Conservation (phyloP, 2,113 vertebrate genomes). For the Ranitomeya imitator region DNA sequence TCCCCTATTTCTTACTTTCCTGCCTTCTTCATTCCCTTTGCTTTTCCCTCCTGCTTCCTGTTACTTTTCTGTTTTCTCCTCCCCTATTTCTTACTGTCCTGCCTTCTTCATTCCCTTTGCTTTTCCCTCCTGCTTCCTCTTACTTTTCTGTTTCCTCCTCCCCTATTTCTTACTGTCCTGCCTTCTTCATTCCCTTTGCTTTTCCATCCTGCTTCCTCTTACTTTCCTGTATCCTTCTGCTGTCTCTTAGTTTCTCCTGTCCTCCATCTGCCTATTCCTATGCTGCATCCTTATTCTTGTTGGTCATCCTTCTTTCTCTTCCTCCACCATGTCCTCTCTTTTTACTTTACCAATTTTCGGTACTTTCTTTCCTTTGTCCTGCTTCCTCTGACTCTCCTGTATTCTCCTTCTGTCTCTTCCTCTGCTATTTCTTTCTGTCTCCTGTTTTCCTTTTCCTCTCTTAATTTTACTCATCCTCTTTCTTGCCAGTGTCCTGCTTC, state of each 20-base stretch:
- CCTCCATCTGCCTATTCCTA: neutral
- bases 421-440: neutral
- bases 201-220: too few species aligned
- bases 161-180: neutral
- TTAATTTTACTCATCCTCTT: neutral
- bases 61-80: neutral
- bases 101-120: neutral
- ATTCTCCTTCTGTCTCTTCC: too few species aligned
- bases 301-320: too few species aligned
- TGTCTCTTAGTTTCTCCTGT: neutral
- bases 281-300: too few species aligned
- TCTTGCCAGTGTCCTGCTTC: neutral
- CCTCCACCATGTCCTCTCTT: too few species aligned
- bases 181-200: too few species aligned
- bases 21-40: neutral
- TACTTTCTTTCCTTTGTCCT: neutral
- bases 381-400: neutral
- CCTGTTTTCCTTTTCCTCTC: neutral
- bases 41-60: neutral
- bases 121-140: neutral
- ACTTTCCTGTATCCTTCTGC: neutral
- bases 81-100: neutral
- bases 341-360: too few species aligned
- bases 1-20: neutral
- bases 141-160: neutral